Percentiles rank a stretch among this genome's conserved stretches.
phyloP scores from a whole-genome alignment of 2,888 invertebrate species.

The Xanthia togata region DNA sequence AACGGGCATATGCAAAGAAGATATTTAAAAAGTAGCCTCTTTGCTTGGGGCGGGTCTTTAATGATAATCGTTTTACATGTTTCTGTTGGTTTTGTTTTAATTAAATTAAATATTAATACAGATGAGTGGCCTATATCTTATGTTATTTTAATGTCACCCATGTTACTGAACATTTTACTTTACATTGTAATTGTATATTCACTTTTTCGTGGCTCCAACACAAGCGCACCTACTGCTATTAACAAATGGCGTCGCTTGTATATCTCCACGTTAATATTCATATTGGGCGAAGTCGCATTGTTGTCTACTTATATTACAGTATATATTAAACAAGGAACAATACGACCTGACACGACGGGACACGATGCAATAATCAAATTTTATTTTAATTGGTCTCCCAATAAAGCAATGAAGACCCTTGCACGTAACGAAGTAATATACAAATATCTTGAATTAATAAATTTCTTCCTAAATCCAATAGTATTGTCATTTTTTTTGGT shows the following conservation, averaged over 20 bases:
- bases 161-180: neutral
- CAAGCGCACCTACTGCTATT: too few species aligned
- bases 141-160: neutral
- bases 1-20: neutral
- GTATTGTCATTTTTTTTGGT: neutral
- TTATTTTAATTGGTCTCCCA: too few species aligned
- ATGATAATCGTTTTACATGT: neutral
- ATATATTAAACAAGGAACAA: too few species aligned
- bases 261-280: too few species aligned
- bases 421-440: too few species aligned
- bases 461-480: neutral
- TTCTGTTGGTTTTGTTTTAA: neutral
- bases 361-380: too few species aligned
- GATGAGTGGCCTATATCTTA: too few species aligned
- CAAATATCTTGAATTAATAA: too few species aligned
- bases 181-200: neutral
- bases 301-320: neutral
- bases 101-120: too few species aligned
- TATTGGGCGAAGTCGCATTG: neutral
- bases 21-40: neutral
- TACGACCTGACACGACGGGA: too few species aligned
- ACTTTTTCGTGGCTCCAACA: neutral
- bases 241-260: too few species aligned
- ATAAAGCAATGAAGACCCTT: too few species aligned
- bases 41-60: neutral